Evolutionary conservation across 2,888 invertebrate species (phyloP).

Genomic region (Gortyna flavago): DNA sequence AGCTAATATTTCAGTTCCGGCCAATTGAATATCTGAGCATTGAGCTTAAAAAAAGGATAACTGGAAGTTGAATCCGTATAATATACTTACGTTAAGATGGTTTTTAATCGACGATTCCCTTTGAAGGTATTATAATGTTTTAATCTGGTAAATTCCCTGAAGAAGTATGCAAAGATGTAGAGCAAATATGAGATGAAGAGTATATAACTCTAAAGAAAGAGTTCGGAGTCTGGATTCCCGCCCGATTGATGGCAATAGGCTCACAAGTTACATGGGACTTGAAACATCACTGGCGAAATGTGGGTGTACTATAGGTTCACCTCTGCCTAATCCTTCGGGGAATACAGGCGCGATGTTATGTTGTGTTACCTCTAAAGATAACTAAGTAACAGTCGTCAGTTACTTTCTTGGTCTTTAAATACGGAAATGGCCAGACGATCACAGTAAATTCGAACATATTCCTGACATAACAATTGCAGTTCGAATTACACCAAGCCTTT

Average conservation of each 20-base stretch:
- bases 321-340: background rate
- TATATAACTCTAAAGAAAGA: background rate
- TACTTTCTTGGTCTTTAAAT: background rate
- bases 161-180: background rate
- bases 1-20: constrained; percentile 31
- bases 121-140: constrained; percentile 7
- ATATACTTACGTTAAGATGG: background rate
- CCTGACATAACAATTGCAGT: background rate
- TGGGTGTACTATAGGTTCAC: background rate
- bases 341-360: background rate
- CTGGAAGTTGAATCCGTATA: constrained; percentile 17
- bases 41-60: constrained; percentile 4
- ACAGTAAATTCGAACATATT: background rate
- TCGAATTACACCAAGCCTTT: constrained; percentile 2
- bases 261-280: background rate
- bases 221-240: background rate
- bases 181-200: background rate
- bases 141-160: background rate
- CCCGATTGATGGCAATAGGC: background rate
- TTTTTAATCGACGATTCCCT: background rate
- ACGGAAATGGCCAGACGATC: background rate
- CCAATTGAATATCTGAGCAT: constrained; percentile 26
- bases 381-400: background rate
- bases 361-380: background rate
- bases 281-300: background rate